Base-by-base conservation (phyloP, 2,113 vertebrate genomes). In the Oxyruncus cristatus region DNA sequence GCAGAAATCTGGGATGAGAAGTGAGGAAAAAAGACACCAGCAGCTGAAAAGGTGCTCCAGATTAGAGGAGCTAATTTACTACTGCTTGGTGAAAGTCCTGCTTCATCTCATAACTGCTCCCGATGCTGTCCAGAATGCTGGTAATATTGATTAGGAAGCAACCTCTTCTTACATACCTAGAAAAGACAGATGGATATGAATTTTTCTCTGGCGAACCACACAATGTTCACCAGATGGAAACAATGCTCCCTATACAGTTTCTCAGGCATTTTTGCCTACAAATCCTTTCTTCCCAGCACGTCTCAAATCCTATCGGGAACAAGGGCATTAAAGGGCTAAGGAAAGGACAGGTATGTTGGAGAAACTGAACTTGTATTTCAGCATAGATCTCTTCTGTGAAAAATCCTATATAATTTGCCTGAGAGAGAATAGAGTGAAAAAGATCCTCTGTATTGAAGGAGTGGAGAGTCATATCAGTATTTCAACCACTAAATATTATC, bases 191-290 rank as follows among this genome's bases (percentile, higher is more conserved):
- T 97, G 95, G 95, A 63, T 77, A 33, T 6, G 32, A 86, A 27
- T 49, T 67, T 91, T 87, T 85, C 85, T 90, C 88, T 96, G 93
- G 93, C 63, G 5, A 96, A 93, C 39, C 50, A 84, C 42, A 66
- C 86, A 74, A 88, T 13, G 37, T 55, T 96, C 85, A 90, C 89
- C 94, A 96, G 93, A 93, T 92, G 89, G 91, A 96, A 95, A 96
- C 87, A 92, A 89, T 26, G 59, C 33, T 91, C 78, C 71, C 93
- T 80, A 39, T 93, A 93, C 8, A 77, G 87, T 47, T 95, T 91
- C 44, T 78, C 84, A n/a, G 56, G 80, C 83, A 85, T 83, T 94
- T 93, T 88, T 92, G 62, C 88, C 78, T 67, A 73, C 37, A 95
- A 80, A 93, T 71, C 78, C 55, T 94, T 89, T 55, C 50, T n/a